phyloP scores from a whole-genome alignment of 2,113 vertebrate species.

The Eulemur rufifrons region DNA sequence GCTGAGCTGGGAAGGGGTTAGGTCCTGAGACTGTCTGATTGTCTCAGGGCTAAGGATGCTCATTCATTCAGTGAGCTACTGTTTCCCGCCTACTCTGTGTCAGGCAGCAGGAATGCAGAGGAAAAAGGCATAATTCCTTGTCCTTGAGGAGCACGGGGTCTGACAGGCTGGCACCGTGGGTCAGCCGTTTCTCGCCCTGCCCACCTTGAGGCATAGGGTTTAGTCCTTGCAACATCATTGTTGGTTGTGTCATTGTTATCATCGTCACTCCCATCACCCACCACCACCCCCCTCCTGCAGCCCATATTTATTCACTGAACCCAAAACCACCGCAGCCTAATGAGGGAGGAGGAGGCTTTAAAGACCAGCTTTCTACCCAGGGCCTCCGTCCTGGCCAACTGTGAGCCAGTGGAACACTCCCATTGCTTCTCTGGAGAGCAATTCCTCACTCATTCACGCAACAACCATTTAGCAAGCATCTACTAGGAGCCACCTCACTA shows the following conservation, averaged over 20 bases:
- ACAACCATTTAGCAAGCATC: background rate
- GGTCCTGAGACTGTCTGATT: background rate
- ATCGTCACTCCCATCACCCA: background rate
- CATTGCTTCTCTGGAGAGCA: background rate
- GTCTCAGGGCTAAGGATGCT: background rate
- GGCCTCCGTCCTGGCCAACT: background rate
- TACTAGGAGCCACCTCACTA: background rate
- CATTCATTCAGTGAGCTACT: background rate
- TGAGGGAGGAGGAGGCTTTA: background rate
- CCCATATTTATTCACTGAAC: background rate
- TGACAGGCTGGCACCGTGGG: background rate
- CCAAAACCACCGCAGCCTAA: background rate
- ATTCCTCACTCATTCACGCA: slow-evolving; percentile 13
- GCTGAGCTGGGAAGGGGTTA: background rate
- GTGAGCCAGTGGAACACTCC: background rate
- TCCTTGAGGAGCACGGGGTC: accelerated
- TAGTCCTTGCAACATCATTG: background rate
- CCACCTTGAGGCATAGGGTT: background rate
- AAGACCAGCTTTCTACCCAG: background rate
- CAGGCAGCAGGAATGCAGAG: background rate
- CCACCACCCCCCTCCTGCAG: background rate
- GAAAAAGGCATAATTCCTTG: background rate
- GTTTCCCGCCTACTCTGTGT: accelerated
- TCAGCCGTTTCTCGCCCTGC: background rate
- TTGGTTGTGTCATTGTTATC: background rate